Base-by-base conservation (phyloP, 2,797 vertebrate species). In the Arctocebus calabarensis region DNA sequence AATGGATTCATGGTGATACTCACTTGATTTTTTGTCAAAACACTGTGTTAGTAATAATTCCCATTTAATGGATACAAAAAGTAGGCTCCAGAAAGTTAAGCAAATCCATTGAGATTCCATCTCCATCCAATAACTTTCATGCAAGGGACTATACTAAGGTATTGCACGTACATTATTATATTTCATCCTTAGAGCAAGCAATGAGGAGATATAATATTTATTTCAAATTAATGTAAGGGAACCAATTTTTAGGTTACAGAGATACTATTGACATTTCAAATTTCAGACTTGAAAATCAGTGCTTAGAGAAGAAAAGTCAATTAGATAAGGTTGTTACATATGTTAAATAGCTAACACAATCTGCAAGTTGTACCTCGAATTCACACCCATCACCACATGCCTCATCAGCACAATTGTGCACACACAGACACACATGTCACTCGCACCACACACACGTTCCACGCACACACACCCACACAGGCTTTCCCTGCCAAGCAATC, bases 171-270 rank as follows among this genome's bases (percentile, higher is more conserved):
- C 59, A 82, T 13, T 14, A 79, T 85, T 43, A 92, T 79, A 92
- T 94, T 95, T 91, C 90, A 84, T 88, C 91, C 88, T 83, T 77
- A 75, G 96, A 91, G 88, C 16, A 59, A 74, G 34, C 14, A 40
- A 84, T 1, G 52, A 87, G 19, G 45, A 52, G 48, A 52, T 40
- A 40, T 40, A 40, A 40, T 40, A 40, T 40, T 40, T 52, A 16
- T 16, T 52, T 52, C 14, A 52, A 52, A 52, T 52, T 3, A 52
- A 52, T 52, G 16, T 16, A 52, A 52, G 48, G 48, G 48, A 52
- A 52, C 14, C 14, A 52, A 52, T 16, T 52, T 52, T 52, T 52
- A 48, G 48, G 48, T 52, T 52, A 52, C 52, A 61, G 62, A 79
- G 61, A 70, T 55, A 45, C 13, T 25, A 81, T 0, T 40, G 8